These are phyloP conservation scores for Balaeniceps rex DNA, from an alignment of 2,113 vertebrate species.

Conservation along the genomic window DNA sequence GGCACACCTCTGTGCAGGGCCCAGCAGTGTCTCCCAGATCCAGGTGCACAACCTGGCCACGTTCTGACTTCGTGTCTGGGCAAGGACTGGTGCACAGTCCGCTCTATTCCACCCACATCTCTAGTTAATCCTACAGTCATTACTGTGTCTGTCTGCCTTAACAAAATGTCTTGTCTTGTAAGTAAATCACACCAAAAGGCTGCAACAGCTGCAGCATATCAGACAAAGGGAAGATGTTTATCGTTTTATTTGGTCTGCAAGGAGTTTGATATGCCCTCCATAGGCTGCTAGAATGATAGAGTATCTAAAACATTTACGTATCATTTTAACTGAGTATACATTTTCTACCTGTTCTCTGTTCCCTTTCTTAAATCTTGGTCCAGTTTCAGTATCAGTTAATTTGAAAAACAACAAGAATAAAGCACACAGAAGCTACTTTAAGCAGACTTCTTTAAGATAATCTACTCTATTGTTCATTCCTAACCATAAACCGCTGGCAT, in stretches of 20 bases:
- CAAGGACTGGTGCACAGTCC: background rate
- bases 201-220: background rate
- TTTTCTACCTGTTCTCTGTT: background rate
- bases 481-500: background rate
- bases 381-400: background rate
- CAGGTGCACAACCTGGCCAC: background rate
- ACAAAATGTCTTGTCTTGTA: background rate
- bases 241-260: background rate
- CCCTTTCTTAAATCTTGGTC: background rate
- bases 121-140: background rate
- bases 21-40: background rate
- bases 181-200: background rate
- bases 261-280: background rate
- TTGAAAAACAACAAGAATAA: constrained; percentile 9
- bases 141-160: background rate
- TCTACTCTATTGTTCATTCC: background rate
- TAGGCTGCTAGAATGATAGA: background rate
- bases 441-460: background rate
- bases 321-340: background rate
- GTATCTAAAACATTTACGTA: background rate
- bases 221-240: background rate
- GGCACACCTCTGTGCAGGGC: background rate
- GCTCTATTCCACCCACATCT: background rate
- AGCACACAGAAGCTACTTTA: background rate
- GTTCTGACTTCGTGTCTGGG: background rate